Conservation (phyloP, 2,113 vertebrate genomes). For the Pelmatolapia mariae region DNA sequence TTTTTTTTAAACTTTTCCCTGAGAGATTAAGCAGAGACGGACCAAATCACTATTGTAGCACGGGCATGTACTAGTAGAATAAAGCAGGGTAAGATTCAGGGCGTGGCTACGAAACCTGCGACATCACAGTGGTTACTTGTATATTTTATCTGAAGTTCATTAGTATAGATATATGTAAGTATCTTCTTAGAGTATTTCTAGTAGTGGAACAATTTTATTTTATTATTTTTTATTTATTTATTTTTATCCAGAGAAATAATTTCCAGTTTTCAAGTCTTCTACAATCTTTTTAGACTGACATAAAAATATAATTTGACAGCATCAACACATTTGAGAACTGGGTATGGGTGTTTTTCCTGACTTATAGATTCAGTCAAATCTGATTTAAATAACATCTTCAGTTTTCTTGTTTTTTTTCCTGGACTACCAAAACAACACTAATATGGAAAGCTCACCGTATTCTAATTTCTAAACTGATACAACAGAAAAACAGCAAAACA, state of each 20-base stretch:
- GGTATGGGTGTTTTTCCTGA: background rate
- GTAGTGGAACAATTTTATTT: background rate
- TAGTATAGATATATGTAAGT: background rate
- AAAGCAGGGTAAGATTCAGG: background rate
- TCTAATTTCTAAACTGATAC: background rate
- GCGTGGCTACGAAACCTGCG: background rate
- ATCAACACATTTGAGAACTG: accelerated
- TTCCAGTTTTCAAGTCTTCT: accelerated
- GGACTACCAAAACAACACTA: background rate
- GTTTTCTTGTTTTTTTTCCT: background rate
- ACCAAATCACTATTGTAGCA: accelerated
- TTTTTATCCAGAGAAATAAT: background rate
- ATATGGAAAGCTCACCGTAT: background rate
- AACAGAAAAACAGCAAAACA: background rate
- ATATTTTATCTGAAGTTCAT: background rate
- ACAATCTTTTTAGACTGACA: background rate
- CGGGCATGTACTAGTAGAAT: background rate
- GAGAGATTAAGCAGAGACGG: background rate
- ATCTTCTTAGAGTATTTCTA: background rate
- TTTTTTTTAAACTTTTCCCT: accelerated
- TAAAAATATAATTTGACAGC: background rate
- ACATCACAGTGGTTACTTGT: background rate
- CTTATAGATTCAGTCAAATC: background rate
- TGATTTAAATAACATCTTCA: background rate
- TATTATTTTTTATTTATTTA: too few species aligned